These are phyloP conservation scores for Lethrus apterus DNA, from an alignment of 1,140 invertebrate genomes.

Conservation along the genomic window DNA sequence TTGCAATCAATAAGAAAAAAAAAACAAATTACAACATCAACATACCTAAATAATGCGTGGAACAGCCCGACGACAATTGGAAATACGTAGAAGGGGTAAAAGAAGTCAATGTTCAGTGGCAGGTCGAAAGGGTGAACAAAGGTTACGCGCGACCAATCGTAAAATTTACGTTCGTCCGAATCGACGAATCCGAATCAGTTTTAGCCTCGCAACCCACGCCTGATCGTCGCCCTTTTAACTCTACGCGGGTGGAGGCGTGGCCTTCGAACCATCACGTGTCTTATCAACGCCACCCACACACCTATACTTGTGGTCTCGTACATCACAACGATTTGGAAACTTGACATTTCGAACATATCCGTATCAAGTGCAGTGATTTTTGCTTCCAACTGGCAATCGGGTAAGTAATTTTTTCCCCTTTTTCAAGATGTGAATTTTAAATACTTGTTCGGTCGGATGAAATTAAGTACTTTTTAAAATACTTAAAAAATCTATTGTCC, in stretches of 20 bases:
- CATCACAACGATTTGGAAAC: constrained; percentile 18
- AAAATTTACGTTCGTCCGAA: constrained; percentile 18
- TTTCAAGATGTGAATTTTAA: too few species aligned
- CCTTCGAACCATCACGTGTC: constrained; percentile 18
- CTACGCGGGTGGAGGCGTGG: constrained; percentile 25
- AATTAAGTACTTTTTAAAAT: too few species aligned
- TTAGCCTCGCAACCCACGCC: constrained; percentile 29
- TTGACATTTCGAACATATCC: constrained; percentile 13
- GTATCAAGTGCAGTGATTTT: too few species aligned
- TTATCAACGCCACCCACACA: constrained; percentile 6
- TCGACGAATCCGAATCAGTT: constrained; percentile 26
- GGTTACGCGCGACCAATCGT: constrained; percentile 26
- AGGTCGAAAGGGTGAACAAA: constrained; percentile 34
- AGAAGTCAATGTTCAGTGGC: constrained; percentile 30
- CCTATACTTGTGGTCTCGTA: constrained; percentile 1
- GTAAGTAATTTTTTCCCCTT: too few species aligned
- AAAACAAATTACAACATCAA: too few species aligned
- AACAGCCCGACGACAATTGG: too few species aligned
- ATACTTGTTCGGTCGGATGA: too few species aligned
- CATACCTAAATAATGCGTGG: too few species aligned
- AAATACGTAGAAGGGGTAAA: constrained; percentile 21
- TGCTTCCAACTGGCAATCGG: too few species aligned
- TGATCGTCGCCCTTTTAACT: constrained; percentile 35
- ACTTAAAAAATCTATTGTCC: too few species aligned
- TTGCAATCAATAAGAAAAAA: too few species aligned